phyloP scores from a whole-genome alignment of 2,797 vertebrate species.

The Cirrhinus molitorella region DNA sequence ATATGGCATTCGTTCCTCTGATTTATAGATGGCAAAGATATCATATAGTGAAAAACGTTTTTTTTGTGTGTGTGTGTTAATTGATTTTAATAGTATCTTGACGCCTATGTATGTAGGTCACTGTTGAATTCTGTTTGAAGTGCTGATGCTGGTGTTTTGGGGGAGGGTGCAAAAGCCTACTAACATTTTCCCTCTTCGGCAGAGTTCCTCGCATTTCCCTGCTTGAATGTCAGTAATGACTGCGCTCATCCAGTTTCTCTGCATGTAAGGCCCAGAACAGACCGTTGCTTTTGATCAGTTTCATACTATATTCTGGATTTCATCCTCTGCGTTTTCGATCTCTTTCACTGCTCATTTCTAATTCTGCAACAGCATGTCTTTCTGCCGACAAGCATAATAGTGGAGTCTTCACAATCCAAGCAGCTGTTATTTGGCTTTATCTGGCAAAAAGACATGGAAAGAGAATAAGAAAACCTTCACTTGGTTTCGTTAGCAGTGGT shows the following conservation, averaged over 20 bases:
- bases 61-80: not conserved
- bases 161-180: slow-evolving; percentile 32
- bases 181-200: slow-evolving; percentile 30
- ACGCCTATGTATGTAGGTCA: slow-evolving; percentile 12
- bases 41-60: not conserved
- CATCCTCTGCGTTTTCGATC: not conserved
- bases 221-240: slow-evolving; percentile 26
- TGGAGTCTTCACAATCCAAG: not conserved
- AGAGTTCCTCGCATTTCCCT: slow-evolving; percentile 20
- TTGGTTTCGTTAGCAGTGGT: slow-evolving; percentile 17
- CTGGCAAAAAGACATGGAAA: slow-evolving; percentile 17
- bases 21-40: not conserved
- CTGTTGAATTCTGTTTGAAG: slow-evolving; percentile 31
- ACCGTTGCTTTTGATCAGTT: not conserved
- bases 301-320: slow-evolving; percentile 2
- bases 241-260: not conserved
- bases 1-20: not conserved
- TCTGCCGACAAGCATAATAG: not conserved
- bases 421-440: slow-evolving; percentile 35
- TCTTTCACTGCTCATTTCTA: not conserved
- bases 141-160: slow-evolving; percentile 14
- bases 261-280: slow-evolving; percentile 2
- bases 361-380: slow-evolving; percentile 8
- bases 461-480: not conserved
- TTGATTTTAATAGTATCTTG: slow-evolving; percentile 9